Evolutionary conservation across 2,113 vertebrate species (phyloP).

Genomic region (Tragelaphus strepsiceros): DNA sequence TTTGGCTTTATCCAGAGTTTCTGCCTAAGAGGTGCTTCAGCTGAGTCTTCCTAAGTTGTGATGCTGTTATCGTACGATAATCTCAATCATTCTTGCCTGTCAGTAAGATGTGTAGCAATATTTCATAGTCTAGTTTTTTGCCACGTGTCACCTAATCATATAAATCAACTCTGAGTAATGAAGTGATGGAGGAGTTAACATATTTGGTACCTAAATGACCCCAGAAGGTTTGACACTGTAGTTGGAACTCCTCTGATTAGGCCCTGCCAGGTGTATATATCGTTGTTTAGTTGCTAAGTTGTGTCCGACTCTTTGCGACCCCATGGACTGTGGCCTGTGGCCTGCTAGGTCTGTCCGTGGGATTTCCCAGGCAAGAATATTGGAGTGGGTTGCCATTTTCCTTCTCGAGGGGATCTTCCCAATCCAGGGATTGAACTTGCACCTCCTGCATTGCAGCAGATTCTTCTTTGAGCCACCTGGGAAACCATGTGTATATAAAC

Average conservation of each 20-base stretch:
- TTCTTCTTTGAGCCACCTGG: neutral
- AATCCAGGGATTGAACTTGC: neutral
- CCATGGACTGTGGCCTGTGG: neutral
- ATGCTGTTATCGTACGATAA: neutral
- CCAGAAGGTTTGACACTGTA: neutral
- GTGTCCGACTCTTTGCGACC: neutral
- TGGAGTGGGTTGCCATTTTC: neutral
- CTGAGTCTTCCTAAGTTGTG: neutral
- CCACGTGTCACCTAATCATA: neutral
- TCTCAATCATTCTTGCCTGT: neutral
- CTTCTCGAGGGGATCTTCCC: neutral
- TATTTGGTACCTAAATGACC: neutral
- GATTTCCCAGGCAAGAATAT: neutral
- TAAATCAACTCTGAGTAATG: neutral
- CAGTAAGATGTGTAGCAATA: neutral
- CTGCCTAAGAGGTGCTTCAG: neutral
- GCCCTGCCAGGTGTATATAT: neutral
- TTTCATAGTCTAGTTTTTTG: neutral
- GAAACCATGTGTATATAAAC: neutral
- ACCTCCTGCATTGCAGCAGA: neutral
- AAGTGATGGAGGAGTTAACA: constrained; percentile 1
- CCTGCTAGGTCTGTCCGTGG: neutral
- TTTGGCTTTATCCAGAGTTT: neutral
- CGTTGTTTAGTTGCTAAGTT: neutral
- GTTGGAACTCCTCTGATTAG: neutral